Conservation (phyloP, 2,113 vertebrate species). For the Hirundichthys speculiger region DNA sequence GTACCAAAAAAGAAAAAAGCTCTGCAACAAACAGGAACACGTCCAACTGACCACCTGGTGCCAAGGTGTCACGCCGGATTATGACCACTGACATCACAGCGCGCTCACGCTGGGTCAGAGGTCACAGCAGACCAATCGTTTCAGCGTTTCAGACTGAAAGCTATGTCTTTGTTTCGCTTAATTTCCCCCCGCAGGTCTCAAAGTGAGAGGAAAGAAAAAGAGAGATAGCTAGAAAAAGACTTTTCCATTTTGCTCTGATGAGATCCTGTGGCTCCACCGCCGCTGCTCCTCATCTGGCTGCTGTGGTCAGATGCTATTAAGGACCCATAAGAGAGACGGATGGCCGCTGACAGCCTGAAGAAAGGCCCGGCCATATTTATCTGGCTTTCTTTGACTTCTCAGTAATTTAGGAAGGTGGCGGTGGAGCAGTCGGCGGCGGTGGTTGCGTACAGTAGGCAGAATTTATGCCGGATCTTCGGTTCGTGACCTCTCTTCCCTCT, state of each 20-base stretch:
- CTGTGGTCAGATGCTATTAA: constrained; percentile 69
- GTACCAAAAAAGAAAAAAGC: constrained; percentile 38
- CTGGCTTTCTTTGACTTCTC: constrained; percentile 48
- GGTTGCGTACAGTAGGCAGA: constrained; percentile 25
- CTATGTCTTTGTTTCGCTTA: constrained; percentile 1
- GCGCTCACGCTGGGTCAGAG: constrained; percentile 26
- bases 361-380: constrained; percentile 49
- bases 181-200: constrained; percentile 23
- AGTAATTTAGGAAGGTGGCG: constrained; percentile 51
- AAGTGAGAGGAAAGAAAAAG: background rate
- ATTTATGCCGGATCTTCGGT: constrained; percentile 47
- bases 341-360: constrained; percentile 62
- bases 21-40: constrained; percentile 26
- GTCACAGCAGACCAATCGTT: constrained; percentile 6
- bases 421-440: constrained; percentile 3
- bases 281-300: constrained; percentile 52
- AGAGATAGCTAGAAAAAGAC: constrained; percentile 34
- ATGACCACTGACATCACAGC: background rate
- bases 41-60: constrained; percentile 26
- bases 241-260: constrained; percentile 62
- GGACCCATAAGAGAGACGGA: constrained; percentile 71
- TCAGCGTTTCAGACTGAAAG: no score
- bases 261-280: constrained; percentile 52
- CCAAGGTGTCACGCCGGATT: constrained; percentile 8
- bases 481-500: constrained; percentile 58